Percentiles rank a stretch among this genome's conserved stretches.
These are phyloP conservation scores for Microctenopoma stevenorrisi DNA, from an alignment of 2,797 vertebrate genomes.

Conservation along the genomic window DNA sequence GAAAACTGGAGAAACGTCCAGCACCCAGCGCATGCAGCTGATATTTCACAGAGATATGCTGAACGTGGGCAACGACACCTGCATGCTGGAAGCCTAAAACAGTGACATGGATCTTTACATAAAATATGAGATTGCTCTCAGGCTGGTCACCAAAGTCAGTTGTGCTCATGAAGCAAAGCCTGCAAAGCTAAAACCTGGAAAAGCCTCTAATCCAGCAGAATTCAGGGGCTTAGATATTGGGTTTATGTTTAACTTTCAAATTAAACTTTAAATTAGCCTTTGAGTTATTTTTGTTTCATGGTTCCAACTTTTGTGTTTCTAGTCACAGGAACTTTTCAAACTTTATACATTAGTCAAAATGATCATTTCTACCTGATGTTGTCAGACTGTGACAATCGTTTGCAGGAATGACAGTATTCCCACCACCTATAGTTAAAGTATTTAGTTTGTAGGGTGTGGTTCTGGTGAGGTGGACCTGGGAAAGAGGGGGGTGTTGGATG, in stretches of 20 bases:
- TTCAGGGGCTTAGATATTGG: constrained; percentile 5
- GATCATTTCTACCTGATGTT: no score
- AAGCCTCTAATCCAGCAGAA: constrained; percentile 50
- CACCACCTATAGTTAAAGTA: no score
- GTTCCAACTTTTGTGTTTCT: no score
- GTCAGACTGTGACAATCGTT: no score
- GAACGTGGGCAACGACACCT: neutral
- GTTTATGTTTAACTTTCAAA: constrained; percentile 50
- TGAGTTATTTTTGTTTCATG: no score
- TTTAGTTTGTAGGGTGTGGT: no score
- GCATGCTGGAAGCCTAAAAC: neutral
- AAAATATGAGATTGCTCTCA: constrained; percentile 18
- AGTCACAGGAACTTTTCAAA: no score
- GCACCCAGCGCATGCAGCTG: neutral
- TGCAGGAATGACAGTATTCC: no score
- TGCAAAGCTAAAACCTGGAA: constrained; percentile 35
- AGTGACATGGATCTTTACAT: neutral
- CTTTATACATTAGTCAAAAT: no score
- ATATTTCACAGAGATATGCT: neutral
- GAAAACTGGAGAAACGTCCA: neutral
- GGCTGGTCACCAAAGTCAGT: constrained; percentile 28
- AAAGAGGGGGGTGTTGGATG: no score
- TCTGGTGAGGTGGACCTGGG: no score
- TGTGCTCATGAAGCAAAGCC: constrained; percentile 52
- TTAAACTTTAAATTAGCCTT: constrained; percentile 39